Conservation (phyloP, 1,140 invertebrate genomes). For the Pissodes strobi region DNA sequence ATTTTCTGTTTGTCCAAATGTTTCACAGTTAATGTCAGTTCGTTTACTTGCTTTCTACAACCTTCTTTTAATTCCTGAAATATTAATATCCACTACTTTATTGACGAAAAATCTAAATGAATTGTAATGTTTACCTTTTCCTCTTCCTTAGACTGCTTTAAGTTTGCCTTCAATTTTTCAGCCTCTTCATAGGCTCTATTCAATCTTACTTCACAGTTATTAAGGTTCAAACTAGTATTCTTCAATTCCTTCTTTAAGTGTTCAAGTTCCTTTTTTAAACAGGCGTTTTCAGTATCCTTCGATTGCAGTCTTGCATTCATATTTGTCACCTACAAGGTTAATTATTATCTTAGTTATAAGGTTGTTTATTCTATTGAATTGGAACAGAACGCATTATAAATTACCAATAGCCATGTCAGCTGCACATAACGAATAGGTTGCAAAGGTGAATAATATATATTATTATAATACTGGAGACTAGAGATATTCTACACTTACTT, state of each 20-base stretch:
- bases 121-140: slow-evolving; percentile 60
- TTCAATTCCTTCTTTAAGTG: slow-evolving; percentile 58
- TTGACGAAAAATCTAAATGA: too few relatives aligned
- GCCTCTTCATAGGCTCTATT: slow-evolving; percentile 58
- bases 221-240: slow-evolving; percentile 49
- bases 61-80: slow-evolving; percentile 57
- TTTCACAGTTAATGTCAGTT: slow-evolving; percentile 53
- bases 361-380: too few relatives aligned
- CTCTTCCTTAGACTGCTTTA: slow-evolving; percentile 57
- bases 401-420: too few relatives aligned
- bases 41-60: slow-evolving; percentile 56
- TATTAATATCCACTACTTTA: neutral
- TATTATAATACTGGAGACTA: too few relatives aligned
- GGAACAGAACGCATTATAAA: too few relatives aligned
- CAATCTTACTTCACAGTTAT: slow-evolving; percentile 55
- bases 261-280: slow-evolving; percentile 60
- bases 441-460: too few relatives aligned
- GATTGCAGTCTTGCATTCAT: slow-evolving; percentile 52
- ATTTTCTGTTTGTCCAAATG: slow-evolving; percentile 57
- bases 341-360: too few relatives aligned
- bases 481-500: too few relatives aligned
- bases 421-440: too few relatives aligned
- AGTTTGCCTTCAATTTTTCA: slow-evolving; percentile 54
- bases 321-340: slow-evolving; percentile 36
- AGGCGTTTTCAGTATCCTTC: slow-evolving; percentile 54